These are phyloP conservation scores for Trichacis sp. DNA, from an alignment of 2,888 invertebrate genomes.

Conservation along the genomic window DNA sequence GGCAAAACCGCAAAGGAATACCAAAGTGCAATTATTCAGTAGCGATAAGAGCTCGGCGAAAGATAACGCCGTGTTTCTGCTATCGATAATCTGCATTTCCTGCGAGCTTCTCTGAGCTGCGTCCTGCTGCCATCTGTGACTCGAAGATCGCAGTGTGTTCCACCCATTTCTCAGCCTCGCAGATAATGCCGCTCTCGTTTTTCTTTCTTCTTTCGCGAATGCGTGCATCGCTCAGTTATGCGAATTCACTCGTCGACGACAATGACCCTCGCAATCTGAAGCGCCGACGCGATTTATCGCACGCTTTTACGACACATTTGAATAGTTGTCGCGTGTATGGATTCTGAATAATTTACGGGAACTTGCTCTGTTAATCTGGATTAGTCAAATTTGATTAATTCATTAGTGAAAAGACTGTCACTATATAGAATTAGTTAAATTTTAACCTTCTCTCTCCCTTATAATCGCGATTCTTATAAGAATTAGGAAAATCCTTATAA, in stretches of 20 bases:
- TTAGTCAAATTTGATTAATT: no score
- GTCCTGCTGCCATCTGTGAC: conserved; percentile 56
- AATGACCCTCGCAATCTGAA: conserved; percentile 19
- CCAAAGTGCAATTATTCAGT: conserved; percentile 41
- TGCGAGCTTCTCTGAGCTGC: conserved; percentile 32
- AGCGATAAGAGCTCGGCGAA: conserved; percentile 43
- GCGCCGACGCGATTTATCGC: no score
- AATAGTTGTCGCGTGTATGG: no score
- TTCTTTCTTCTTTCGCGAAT: conserved; percentile 12
- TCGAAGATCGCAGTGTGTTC: conserved; percentile 30
- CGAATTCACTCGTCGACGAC: conserved; percentile 2
- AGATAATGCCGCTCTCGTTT: conserved; percentile 47
- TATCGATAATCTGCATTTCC: conserved; percentile 48
- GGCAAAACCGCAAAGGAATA: conserved; percentile 42
- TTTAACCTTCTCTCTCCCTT: no score
- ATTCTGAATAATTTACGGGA: no score
- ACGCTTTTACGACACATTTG: conserved; percentile 27
- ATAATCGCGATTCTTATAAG: no score
- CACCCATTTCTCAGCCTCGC: conserved; percentile 39
- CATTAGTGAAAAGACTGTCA: no score
- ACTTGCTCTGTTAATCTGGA: no score
- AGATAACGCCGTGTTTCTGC: conserved; percentile 42
- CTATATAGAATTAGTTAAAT: no score
- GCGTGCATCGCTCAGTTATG: no score
- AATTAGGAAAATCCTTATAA: no score